phyloP scores from a whole-genome alignment of 92 coral and sea anemone species.

The Paramuricea clavata region DNA sequence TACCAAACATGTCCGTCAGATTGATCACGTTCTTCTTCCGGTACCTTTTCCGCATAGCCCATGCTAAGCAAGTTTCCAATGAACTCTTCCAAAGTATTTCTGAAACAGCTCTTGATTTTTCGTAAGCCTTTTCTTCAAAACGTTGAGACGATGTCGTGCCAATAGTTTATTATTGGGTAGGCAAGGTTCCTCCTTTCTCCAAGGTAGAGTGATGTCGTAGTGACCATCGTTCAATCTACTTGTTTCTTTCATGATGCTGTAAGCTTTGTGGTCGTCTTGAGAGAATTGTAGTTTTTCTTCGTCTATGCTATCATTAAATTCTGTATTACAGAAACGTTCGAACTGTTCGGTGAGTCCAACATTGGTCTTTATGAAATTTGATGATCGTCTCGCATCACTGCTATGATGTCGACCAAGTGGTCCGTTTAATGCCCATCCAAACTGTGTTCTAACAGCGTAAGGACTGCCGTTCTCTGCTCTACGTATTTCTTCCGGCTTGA shows the following conservation, averaged over 20 bases:
- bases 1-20: constrained; percentile 39
- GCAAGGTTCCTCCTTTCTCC: constrained; percentile 53
- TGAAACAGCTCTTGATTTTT: too few species aligned
- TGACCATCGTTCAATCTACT: constrained; percentile 38
- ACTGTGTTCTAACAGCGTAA: background rate
- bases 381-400: background rate
- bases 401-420: constrained; percentile 43
- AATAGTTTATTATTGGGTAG: constrained; percentile 41
- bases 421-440: constrained; percentile 52
- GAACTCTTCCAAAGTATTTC: too few species aligned
- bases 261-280: too few species aligned
- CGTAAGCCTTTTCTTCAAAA: too few species aligned
- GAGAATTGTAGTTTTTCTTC: constrained; percentile 48
- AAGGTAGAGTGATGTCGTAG: constrained; percentile 64
- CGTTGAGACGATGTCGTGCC: too few species aligned
- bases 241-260: constrained; percentile 46
- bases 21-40: constrained; percentile 1
- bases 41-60: constrained; percentile 47
- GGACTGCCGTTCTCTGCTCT: constrained; percentile 32
- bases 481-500: constrained; percentile 48
- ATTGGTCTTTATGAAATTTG: constrained; percentile 42
- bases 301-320: constrained; percentile 50
- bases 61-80: constrained; percentile 49
- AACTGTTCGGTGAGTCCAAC: constrained; percentile 51
- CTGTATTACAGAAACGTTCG: constrained; percentile 42